Percentiles rank a stretch among this genome's conserved stretches.
Evolutionary conservation across 2,888 invertebrate genomes (phyloP).

Genomic region (Drosophila ustulata): DNA sequence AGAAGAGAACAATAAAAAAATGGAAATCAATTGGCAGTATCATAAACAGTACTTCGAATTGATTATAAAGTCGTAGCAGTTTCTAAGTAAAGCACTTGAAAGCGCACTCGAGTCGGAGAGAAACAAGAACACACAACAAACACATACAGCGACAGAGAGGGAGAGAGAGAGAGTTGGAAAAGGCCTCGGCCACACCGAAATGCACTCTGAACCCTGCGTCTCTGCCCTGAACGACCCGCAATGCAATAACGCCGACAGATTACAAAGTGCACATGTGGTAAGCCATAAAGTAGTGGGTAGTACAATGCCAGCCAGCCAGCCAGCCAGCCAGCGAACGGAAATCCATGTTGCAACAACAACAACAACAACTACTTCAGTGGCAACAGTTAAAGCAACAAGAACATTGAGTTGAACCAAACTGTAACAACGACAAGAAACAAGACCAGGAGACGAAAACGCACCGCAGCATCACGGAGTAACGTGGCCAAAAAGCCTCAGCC

Average conservation of each 20-base stretch:
- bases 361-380: constrained; percentile 20
- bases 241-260: constrained; percentile 80
- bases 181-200: constrained; percentile 61
- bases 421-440: constrained; percentile 20
- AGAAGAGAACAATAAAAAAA: constrained; percentile 50
- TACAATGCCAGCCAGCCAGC: constrained; percentile 46
- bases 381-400: constrained; percentile 34
- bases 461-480: constrained; percentile 29
- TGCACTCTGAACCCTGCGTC: constrained; percentile 64
- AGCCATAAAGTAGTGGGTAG: constrained; percentile 74
- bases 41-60: constrained; percentile 58
- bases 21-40: constrained; percentile 58
- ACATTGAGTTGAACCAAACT: neutral
- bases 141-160: constrained; percentile 5
- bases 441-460: constrained; percentile 39
- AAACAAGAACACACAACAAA: constrained; percentile 18
- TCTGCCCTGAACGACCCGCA: constrained; percentile 50
- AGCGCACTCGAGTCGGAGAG: constrained; percentile 24
- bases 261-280: constrained; percentile 81
- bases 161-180: constrained; percentile 29
- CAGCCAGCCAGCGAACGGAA: constrained; percentile 54
- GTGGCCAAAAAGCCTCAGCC: constrained; percentile 52
- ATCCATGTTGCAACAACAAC: constrained; percentile 69
- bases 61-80: constrained; percentile 51
- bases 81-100: constrained; percentile 54